Evolutionary conservation across 2,113 vertebrate genomes (phyloP), one percentile per base, ranked within the genome.

Genomic region (Urocitellus parryii): DNA sequence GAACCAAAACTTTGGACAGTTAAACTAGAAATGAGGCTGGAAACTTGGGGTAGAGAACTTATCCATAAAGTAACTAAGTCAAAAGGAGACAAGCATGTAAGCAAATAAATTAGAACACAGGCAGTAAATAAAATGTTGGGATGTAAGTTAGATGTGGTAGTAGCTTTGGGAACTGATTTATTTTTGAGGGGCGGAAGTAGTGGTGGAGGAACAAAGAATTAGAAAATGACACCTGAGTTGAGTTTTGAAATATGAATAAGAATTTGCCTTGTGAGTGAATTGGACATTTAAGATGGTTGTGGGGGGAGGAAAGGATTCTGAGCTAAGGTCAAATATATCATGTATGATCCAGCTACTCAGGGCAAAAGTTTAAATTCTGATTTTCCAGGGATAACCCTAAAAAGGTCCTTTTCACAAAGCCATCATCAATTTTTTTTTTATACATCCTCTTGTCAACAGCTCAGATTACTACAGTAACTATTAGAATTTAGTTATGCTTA

Each of bases 81-180:
- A 89, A 89, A 94, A 94, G 68, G 72, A 91, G 73, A 93, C 68
- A 92, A 11, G 8, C 17, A 82, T 79, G 61, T 74, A 90, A 97
- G 94, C 67, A 95, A 95, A 96, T 92, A 89, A 94, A 70, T 95
- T 90, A 94, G 14, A 94, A 63, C 13, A 78, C 0, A 79, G n/a
- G 45, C 58, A 73, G 79, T 91, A 97, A 94, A 93, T 90, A 87
- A 42, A 81, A n/a, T 9, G 18, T 10, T 81, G 73, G 45, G 77
- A 70, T 45, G n/a, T 74, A 67, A 65, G 14, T 16, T 77, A 72
- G 56, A 48, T 73, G 4, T 82, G 51, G 78, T 65, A 78, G 67
- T 25, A 88, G 22, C 56, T 92, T 73, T 53, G 72, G 53, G 73
- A 82, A 82, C 34, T 74, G 73, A 95, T 97, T 93, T 76, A 79